Base-by-base conservation (phyloP, 2,797 vertebrate genomes). In the Antennarius maculatus region DNA sequence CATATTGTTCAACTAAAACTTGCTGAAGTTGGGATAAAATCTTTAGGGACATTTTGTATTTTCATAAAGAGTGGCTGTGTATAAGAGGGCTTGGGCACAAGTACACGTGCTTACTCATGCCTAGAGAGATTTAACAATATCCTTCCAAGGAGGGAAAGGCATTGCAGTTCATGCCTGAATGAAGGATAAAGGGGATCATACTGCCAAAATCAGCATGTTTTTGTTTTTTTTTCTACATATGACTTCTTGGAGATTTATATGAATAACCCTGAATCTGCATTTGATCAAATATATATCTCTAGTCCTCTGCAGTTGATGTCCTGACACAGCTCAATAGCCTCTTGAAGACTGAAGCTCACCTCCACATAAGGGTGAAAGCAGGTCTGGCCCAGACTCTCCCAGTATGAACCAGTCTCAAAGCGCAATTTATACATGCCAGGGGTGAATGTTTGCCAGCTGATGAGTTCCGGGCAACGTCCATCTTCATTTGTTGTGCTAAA, bases 341-440 rank as follows among this genome's bases (percentile, higher is more conserved):
- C 4, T 1, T 23, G 6, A 31, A 23, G 23, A 8, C 15, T 13
- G 37, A 11, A 16, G 4, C 69, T 51, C 66, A 90, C 96, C 95
- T 98, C 96, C 23, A 95, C 93, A 0, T 96, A 96, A 0, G 96
- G 97, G 76, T 95, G 95, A 86, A 97, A 95, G 76, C 88, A 94
- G 52, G 55, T 60, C 27, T 93, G 88, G 0, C 93, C 94, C 66
- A 88, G 87, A 10, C 62, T 59, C 68, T 92, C 85, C 96, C 96
- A 98, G 77, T 97, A 98, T 0, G 88, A 77, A 0, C 91, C 89
- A 0, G 95, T 97, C 82, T 96, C 95, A 43, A 97, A 97, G 47
- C 53, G 93, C 69, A 98, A 86, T 76, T 95, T 97, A 87, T 97
- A 98, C 86, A 90, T 95, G 52, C 95, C 95, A 0, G 91, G 72